phyloP scores from a whole-genome alignment of 2,888 invertebrate species.

The Drosophila planitibia region DNA sequence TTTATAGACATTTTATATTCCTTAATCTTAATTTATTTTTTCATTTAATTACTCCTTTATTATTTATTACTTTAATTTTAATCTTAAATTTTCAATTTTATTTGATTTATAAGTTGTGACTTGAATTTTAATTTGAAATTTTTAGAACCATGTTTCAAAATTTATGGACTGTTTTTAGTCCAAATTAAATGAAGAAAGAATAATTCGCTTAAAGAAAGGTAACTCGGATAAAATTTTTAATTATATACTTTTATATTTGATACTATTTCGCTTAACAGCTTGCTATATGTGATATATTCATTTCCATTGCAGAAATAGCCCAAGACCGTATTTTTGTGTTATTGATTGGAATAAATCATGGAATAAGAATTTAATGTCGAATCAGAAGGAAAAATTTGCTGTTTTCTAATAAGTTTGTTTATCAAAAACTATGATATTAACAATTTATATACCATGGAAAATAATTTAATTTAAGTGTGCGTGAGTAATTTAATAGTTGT shows the following conservation, averaged over 20 bases:
- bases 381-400: neutral
- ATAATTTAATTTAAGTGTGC: neutral
- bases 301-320: neutral
- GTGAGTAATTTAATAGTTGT: neutral
- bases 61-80: neutral
- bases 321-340: neutral
- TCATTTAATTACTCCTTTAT: neutral
- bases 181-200: neutral
- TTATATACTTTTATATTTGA: neutral
- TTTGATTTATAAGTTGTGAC: neutral
- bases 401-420: neutral
- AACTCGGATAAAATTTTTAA: neutral
- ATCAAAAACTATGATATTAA: neutral
- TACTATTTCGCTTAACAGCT: neutral
- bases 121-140: neutral
- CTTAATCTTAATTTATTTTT: neutral
- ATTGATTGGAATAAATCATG: neutral
- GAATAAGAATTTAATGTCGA: neutral
- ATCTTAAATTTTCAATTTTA: neutral
- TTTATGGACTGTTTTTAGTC: no score
- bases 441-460: neutral
- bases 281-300: neutral
- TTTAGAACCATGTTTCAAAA: neutral
- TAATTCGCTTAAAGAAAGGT: neutral
- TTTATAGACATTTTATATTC: neutral